Base-by-base conservation (phyloP, 2,113 vertebrate genomes). In the Thalassarche chlororhynchos region DNA sequence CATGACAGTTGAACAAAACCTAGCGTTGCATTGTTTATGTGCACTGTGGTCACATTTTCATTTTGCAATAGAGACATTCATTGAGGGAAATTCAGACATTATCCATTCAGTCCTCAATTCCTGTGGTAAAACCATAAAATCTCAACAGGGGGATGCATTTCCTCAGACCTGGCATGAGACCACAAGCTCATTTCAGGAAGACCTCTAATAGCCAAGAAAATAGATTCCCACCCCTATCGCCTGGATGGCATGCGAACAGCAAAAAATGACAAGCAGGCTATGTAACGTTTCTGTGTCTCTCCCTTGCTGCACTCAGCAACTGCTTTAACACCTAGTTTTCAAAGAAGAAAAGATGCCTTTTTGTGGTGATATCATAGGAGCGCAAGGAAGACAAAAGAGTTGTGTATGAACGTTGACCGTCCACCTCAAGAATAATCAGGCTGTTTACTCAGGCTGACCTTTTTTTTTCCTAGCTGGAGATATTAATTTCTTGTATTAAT, bases 401-500 rank as follows among this genome's bases (percentile, higher is more conserved):
- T 69, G 18, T 20, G 20, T 29, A 52, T 38, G 54, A 62, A 80
- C 23, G 15, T 51, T 0, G 0, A 14, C 42, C 34, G 19, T 77
- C 83, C 51, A 51, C 47, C 21, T 78, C 58, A 60, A 70, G 75
- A 94, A 80, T 42, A 78, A 68, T 79, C 61, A 89, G 31, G 25
- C 19, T 71, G 54, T 84, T 94, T 66, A 81, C 31, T 92, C 40
- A 84, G 52, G 54, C 52, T 90, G 55, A 61, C 2, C 14, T 44
- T 14, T 4, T 12, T 26, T 51, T 49, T 61, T 31, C 24, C 81
- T 55, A n/a, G 42, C 34, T 65, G 29, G n/a, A 93, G 38, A 64
- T 87, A 89, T 70, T 88, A 34, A 60, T 75, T 83, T 96, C 49
- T 86, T 95, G 24, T 81, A 82, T 94, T 94, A 92, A 95, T 90